phyloP scores from a whole-genome alignment of 2,113 vertebrate genomes.

The Turdus rufiventris region DNA sequence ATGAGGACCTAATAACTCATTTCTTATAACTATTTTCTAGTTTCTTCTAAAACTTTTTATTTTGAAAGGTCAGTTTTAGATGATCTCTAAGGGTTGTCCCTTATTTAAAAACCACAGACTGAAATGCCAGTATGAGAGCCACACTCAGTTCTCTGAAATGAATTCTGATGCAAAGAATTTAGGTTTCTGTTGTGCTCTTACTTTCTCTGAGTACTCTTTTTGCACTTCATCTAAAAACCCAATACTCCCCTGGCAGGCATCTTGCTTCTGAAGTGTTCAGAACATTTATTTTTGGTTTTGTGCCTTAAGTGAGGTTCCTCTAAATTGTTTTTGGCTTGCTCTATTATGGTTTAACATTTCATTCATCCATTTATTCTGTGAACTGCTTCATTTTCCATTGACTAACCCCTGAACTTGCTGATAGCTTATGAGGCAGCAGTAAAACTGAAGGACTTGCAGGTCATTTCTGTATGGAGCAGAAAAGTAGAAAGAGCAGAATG shows the following conservation, averaged over 20 bases:
- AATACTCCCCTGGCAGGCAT: not conserved
- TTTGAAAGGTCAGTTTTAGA: not conserved
- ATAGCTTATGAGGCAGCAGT: not conserved
- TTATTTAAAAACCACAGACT: not conserved
- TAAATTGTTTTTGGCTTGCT: constrained; percentile 13
- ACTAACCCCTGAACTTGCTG: constrained; percentile 4
- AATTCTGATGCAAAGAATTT: not conserved
- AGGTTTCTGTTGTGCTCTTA: not conserved
- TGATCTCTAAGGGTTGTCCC: not conserved
- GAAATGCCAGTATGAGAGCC: not conserved
- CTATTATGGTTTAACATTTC: constrained; percentile 18
- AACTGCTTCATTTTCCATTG: constrained; percentile 26
- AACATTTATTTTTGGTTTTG: constrained; percentile 3
- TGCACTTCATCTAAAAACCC: not conserved
- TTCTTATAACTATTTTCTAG: not conserved
- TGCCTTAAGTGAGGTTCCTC: not conserved
- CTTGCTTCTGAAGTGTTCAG: not conserved
- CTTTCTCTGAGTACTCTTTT: not conserved
- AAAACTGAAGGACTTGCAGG: constrained; percentile 26
- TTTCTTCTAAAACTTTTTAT: not conserved
- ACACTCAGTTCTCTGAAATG: not conserved
- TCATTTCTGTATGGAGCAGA: not conserved
- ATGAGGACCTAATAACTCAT: not conserved
- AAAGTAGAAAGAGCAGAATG: not conserved
- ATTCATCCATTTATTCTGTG: not conserved